These are phyloP conservation scores for Brachyrhaphis roseni DNA, from an alignment of 2,797 vertebrate genomes.

Conservation along the genomic window DNA sequence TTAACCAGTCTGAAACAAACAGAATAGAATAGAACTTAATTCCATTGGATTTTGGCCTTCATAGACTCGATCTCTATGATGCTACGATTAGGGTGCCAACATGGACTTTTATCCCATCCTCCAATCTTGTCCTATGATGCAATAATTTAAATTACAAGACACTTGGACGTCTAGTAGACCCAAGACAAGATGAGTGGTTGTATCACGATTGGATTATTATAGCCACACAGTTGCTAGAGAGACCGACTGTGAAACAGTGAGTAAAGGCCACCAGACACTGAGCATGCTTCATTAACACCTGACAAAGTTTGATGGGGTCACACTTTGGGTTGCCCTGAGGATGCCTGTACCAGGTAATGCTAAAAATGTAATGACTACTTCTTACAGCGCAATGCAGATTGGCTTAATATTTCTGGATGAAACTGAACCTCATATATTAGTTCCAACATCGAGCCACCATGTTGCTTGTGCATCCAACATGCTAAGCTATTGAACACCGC, in stretches of 20 bases:
- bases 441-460: neutral
- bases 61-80: neutral
- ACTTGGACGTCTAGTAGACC: neutral
- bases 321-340: neutral
- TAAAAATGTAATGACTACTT: neutral
- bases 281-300: neutral
- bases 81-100: neutral
- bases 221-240: neutral
- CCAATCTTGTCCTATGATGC: neutral
- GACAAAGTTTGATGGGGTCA: neutral
- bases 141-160: neutral
- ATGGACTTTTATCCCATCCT: neutral
- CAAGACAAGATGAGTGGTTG: neutral
- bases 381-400: neutral
- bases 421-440: neutral
- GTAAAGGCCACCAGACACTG: neutral
- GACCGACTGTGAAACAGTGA: neutral
- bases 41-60: too few species aligned
- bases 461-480: neutral
- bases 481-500: neutral
- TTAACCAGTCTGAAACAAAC: slow-evolving; percentile 64
- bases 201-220: neutral
- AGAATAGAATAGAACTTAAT: slow-evolving; percentile 20
- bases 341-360: neutral
- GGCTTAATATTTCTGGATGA: neutral